Base-by-base conservation (phyloP, 1,140 invertebrate species). In the Drosophila lacertosa region DNA sequence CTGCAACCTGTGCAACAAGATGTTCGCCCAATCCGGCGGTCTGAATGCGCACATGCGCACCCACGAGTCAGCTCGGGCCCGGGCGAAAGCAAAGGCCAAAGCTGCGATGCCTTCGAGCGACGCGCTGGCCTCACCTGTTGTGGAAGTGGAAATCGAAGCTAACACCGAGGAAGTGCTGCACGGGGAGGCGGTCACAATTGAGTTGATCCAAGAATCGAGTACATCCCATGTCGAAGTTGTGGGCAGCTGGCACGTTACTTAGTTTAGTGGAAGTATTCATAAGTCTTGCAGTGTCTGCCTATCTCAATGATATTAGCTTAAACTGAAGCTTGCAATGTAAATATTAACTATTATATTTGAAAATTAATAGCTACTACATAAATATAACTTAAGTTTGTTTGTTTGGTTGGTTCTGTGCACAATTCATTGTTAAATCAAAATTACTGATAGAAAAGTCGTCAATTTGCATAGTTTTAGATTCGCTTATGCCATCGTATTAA, bases 1-100 rank as follows among this genome's bases (percentile, higher is more conserved):
- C 32, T 94, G 94, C 86, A 79, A 88, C 15, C 88, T 93, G 53
- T 94, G 93, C 88, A 90, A 91, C n/a, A 89, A 92, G 29, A 75
- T 92, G 2, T 94, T 94, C 74, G 92, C 92, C 1, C 94, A 94
- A 78, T 94, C 93, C 26, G 92, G 93, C 13, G 93, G 94, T 37
- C 91, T 93, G 0, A 92, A 92, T 57, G 91, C 92, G 0, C 93
- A 94, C 62, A 92, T 92, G 79, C 90, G 91, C 3, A 92, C 91
- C 9, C 93, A 94, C 64, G 89, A 90, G 39, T 48, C 74, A 1
- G 54, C 71, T 7, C 58, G 20, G 10, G n/a, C 44, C 18, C 65
- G 22, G 24, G 33, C 32, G 0, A 67, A 83, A 64, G 45, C 48
- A 1, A 9, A 22, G 39, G 9, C 47, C 42, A 26, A 71, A 42